Conservation (phyloP, 2,888 invertebrate species). For the Eulithis testata region DNA sequence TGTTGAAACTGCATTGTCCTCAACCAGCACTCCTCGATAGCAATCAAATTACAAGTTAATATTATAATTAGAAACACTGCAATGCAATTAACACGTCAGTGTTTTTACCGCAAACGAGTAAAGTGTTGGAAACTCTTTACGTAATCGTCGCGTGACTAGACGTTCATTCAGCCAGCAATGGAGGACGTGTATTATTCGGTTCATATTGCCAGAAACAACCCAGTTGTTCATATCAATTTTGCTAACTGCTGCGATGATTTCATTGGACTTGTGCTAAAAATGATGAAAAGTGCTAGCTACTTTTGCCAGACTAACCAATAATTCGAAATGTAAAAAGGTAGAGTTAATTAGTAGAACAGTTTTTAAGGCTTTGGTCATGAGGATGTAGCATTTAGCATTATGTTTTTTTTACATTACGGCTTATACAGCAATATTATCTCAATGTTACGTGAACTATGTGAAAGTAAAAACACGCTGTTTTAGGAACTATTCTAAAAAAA, state of each 20-base stretch:
- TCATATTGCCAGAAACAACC: constrained; percentile 38
- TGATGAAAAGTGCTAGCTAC: no score
- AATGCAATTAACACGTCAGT: constrained; percentile 76
- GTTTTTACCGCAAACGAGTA: constrained; percentile 75
- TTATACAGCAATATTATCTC: no score
- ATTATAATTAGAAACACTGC: constrained; percentile 71
- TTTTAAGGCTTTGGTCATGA: no score
- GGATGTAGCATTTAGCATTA: no score
- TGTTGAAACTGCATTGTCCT: constrained; percentile 50
- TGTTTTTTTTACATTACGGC: no score
- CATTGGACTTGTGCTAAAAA: no score
- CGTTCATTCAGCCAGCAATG: constrained; percentile 69
- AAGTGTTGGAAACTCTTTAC: constrained; percentile 73
- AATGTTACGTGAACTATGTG: no score
- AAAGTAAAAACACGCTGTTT: no score
- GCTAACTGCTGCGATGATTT: neutral
- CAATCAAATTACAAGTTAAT: constrained; percentile 62
- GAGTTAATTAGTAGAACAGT: no score
- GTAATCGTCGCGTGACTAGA: constrained; percentile 76
- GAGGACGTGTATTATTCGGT: constrained; percentile 41
- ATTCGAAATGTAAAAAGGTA: no score
- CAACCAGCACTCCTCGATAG: constrained; percentile 50
- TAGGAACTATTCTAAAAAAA: no score
- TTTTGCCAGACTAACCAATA: no score
- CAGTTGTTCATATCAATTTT: constrained; percentile 27